Percentiles rank a stretch among this genome's conserved stretches.
Evolutionary conservation across 92 coral and sea anemone genomes (phyloP).

Genomic region (Palythoa grandiflora): DNA sequence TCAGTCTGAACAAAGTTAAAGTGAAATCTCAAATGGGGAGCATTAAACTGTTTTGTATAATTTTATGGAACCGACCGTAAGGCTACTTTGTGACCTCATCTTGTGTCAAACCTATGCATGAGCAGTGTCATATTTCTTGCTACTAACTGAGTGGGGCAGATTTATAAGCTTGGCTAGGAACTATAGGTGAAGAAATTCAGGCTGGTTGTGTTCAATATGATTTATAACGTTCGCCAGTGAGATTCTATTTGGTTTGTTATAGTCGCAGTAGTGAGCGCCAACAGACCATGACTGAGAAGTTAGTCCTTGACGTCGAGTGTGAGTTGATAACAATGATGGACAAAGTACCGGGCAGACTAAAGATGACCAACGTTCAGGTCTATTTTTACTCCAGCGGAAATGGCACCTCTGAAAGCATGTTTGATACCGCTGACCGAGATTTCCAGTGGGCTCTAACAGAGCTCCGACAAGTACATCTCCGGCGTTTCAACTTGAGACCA

Average conservation of each 20-base stretch:
- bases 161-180: too few species aligned
- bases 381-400: slow-evolving; percentile 78
- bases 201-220: too few species aligned
- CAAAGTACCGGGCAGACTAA: slow-evolving; percentile 81
- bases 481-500: slow-evolving; percentile 89
- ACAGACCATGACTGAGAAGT: slow-evolving; percentile 65
- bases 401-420: slow-evolving; percentile 24
- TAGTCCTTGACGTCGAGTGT: slow-evolving; percentile 71
- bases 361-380: slow-evolving; percentile 83
- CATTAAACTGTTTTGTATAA: too few species aligned
- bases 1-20: too few species aligned
- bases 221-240: too few species aligned
- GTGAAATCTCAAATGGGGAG: too few species aligned
- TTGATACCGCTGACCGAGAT: slow-evolving; percentile 82
- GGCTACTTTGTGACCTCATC: too few species aligned
- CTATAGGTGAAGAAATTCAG: too few species aligned
- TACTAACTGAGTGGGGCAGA: too few species aligned
- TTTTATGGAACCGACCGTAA: too few species aligned
- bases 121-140: too few species aligned
- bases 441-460: slow-evolving; percentile 89
- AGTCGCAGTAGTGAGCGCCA: slow-evolving; percentile 56
- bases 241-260: neutral
- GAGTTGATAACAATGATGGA: slow-evolving; percentile 95
- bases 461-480: slow-evolving; percentile 92
- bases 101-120: too few species aligned